Base-by-base conservation (phyloP, 1,140 invertebrate genomes). In the Linepithema humile region DNA sequence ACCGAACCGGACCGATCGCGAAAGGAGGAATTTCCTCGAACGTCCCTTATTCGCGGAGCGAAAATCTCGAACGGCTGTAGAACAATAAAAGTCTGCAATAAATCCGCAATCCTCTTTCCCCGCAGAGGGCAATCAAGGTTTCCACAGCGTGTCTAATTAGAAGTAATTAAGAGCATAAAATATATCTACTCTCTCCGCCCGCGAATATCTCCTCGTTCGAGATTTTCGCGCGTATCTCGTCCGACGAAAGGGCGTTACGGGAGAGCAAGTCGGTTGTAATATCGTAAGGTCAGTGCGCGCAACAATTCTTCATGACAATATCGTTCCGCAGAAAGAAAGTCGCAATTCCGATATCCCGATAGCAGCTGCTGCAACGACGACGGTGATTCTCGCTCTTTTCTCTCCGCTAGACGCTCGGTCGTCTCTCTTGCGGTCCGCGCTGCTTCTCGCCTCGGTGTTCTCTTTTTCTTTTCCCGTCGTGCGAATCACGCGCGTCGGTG, bases 251-350 rank as follows among this genome's bases (percentile, higher is more conserved):
- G n/a, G n/a, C n/a, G 26, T 40, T 35, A 20, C 6, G 35, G 38
- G 15, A 45, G 38, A 40, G n/a, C 12, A 20, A 17, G 26, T 32
- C 73, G 40, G 12, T 62, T 40, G 35, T 62, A 45, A 32, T 45
- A 70, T 84, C 60, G 72, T 45, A 64, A 55, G 48, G 53, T 57
- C 50, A 64, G 64, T 35, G 72, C 50, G 72, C 50, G 57, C 57
- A 85, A 87, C 69, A 78, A 84, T 38, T 87, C 83, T 88, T 90
- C 85, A 90, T 90, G 89, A 90, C 89, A 90, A 90, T 90, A 90
- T 90, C 84, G 67, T 62, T 59, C 84, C 23, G 69, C 73, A 65
- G n/a, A 69, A 45, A 69, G 75, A 80, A 84, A 82, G 53, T 86
- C 84, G 64, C 72, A 74, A 67, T 85, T 60, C 48, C 59, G 50